A percentile compares a stretch with the other conserved stretches of the same genome.
These are phyloP conservation scores for Drosophila ficusphila DNA, from an alignment of 1,140 invertebrate genomes.

Conservation along the genomic window DNA sequence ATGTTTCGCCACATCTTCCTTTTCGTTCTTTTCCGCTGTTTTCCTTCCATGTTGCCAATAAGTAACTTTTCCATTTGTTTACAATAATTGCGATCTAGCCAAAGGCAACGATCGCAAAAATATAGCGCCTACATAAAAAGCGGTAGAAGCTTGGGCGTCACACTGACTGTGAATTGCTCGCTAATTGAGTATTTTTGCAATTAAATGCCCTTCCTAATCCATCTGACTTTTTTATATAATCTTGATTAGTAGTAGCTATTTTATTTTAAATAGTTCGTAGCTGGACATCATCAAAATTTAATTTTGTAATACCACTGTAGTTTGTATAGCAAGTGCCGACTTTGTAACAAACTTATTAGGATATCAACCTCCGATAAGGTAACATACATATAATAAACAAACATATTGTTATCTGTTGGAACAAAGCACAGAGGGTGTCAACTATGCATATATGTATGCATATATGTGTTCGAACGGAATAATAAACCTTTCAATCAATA, in stretches of 20 bases:
- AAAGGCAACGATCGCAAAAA: neutral
- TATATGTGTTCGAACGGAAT: no score
- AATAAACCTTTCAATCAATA: neutral
- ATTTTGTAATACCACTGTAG: no score
- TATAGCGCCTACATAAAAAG: slow-evolving; percentile 18
- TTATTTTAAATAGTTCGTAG: no score
- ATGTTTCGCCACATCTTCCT: slow-evolving; percentile 22
- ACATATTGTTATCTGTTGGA: neutral
- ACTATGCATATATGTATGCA: neutral
- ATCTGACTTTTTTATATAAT: no score
- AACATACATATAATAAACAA: neutral
- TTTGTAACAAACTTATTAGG: no score
- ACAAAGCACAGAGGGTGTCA: neutral
- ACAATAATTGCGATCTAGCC: slow-evolving; percentile 9
- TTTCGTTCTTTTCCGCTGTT: neutral
- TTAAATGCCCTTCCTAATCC: slow-evolving; percentile 25
- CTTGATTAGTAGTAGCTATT: no score
- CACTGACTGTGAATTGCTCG: slow-evolving; percentile 31
- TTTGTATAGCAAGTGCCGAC: no score
- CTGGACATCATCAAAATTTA: no score
- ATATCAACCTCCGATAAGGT: neutral
- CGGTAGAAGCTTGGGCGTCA: slow-evolving; percentile 44
- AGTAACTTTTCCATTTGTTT: slow-evolving; percentile 33
- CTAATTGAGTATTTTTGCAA: slow-evolving; percentile 8
- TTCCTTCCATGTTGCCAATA: slow-evolving; percentile 19